These are phyloP conservation scores for Clarias gariepinus DNA, from an alignment of 2,113 vertebrate genomes.

Conservation along the genomic window DNA sequence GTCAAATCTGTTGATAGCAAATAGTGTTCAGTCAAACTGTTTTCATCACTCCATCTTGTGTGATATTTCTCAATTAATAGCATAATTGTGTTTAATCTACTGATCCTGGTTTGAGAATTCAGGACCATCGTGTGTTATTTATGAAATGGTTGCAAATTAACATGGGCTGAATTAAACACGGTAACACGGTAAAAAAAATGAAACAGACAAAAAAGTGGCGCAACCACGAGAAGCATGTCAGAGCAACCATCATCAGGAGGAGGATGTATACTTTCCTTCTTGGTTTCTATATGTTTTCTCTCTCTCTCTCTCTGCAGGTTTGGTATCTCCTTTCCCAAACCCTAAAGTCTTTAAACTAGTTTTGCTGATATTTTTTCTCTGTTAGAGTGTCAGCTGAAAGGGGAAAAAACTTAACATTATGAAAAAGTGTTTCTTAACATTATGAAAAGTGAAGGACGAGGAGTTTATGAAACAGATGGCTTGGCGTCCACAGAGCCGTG, in stretches of 20 bases:
- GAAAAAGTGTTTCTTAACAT: too few species aligned
- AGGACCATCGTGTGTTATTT: too few species aligned
- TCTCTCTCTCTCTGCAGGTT: too few species aligned
- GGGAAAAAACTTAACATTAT: background rate
- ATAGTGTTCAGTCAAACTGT: too few species aligned
- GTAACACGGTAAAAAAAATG: background rate
- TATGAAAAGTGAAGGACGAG: background rate
- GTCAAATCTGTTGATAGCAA: too few species aligned
- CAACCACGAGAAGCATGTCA: background rate
- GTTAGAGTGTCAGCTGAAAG: background rate
- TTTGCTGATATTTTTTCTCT: background rate
- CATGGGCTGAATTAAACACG: too few species aligned
- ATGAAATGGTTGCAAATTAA: background rate
- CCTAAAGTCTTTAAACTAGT: background rate
- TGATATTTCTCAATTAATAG: too few species aligned
- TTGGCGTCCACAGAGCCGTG: background rate
- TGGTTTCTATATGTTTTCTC: too few species aligned
- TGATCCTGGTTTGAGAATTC: background rate
- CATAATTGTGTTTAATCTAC: background rate
- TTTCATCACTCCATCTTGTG: too few species aligned
- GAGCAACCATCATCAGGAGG: background rate
- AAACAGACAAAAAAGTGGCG: background rate
- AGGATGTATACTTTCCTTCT: background rate
- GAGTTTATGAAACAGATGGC: conserved; percentile 9
- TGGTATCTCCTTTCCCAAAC: too few species aligned